phyloP scores from a whole-genome alignment of 2,888 invertebrate genomes.

The Tetheella fluctuosa region DNA sequence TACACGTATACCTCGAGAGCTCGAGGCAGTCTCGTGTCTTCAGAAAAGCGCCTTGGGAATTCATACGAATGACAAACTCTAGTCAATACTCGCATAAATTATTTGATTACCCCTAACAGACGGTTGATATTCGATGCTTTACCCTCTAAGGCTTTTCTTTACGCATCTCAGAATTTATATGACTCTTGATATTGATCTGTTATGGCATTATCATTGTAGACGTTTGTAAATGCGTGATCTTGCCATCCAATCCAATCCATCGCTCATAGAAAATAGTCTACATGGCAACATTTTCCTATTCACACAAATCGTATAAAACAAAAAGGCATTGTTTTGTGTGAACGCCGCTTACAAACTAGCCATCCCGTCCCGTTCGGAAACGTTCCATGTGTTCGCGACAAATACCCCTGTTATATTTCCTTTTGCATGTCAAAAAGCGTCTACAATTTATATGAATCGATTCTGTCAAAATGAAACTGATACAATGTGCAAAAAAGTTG shows the following conservation, averaged over 20 bases:
- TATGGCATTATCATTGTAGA: neutral
- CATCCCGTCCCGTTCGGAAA: slow-evolving; percentile 32
- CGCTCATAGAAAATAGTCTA: no score
- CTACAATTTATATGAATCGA: slow-evolving; percentile 71
- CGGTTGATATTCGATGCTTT: neutral
- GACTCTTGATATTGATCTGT: neutral
- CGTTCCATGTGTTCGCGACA: slow-evolving; percentile 55
- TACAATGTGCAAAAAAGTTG: slow-evolving; percentile 57
- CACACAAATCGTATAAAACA: neutral
- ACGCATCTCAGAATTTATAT: slow-evolving; percentile 8
- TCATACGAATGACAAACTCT: neutral
- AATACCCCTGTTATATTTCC: slow-evolving; percentile 68
- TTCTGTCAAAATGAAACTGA: slow-evolving; percentile 64
- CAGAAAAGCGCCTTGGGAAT: slow-evolving; percentile 3
- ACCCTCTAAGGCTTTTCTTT: slow-evolving; percentile 11
- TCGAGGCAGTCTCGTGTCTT: slow-evolving; percentile 22
- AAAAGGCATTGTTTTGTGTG: slow-evolving; percentile 26
- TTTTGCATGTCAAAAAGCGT: slow-evolving; percentile 75
- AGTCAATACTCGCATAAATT: slow-evolving; percentile 10
- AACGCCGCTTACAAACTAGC: slow-evolving; percentile 25
- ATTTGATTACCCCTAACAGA: slow-evolving; percentile 1
- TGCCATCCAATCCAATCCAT: no score
- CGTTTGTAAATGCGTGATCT: neutral
- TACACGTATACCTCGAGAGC: slow-evolving; percentile 41
- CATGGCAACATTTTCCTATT: neutral